Evolutionary conservation across 2,797 vertebrate species (phyloP).

Genomic region (Danio aesculapii): DNA sequence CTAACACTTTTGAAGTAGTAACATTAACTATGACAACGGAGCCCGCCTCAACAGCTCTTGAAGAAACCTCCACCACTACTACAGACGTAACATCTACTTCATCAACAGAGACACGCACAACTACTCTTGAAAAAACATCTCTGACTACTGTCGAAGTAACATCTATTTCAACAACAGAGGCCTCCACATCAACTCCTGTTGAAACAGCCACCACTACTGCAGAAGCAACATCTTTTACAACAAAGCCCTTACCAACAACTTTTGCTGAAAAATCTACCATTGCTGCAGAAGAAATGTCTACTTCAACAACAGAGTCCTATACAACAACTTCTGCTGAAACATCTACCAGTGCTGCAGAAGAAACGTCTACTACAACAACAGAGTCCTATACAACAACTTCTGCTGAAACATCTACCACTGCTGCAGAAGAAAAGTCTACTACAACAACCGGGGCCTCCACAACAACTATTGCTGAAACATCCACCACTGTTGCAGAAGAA

Average conservation of each 20-base stretch:
- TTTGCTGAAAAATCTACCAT: no score
- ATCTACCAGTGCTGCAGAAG: no score
- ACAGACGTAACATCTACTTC: no score
- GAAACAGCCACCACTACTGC: not conserved
- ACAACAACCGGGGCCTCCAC: not conserved
- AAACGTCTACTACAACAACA: not conserved
- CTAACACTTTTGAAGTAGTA: not conserved
- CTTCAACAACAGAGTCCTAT: no score
- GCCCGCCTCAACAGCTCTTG: not conserved
- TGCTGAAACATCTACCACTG: not conserved
- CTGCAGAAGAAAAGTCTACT: not conserved
- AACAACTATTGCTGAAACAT: not conserved
- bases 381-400: not conserved
- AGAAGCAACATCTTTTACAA: not conserved
- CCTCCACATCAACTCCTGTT: no score
- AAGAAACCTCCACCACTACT: no score
- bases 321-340: not conserved
- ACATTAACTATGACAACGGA: not conserved
- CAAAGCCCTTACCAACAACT: not conserved
- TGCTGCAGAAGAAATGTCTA: no score
- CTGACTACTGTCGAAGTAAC: no score
- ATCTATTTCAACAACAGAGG: no score
- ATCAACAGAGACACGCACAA: no score
- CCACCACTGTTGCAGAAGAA: not conserved
- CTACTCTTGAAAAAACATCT: no score